A percentile compares a stretch with the other conserved stretches of the same genome.
These are phyloP conservation scores for Cotesia chilonis DNA, from an alignment of 1,140 invertebrate species.

Conservation along the genomic window DNA sequence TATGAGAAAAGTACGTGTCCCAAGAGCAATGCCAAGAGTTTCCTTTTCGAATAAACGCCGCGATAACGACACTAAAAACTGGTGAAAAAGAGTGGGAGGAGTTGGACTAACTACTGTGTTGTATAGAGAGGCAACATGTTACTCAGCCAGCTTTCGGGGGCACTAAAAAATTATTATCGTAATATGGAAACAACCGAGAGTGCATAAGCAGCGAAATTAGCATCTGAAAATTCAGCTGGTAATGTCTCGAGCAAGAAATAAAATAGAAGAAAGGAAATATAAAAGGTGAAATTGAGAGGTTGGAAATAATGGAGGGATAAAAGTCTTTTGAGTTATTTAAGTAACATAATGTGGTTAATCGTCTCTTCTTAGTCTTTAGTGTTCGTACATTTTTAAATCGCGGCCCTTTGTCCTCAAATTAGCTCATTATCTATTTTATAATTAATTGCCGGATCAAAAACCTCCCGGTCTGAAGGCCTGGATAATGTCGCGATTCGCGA, in stretches of 20 bases:
- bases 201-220: constrained; percentile 31
- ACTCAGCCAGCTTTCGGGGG: not conserved
- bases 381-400: no score
- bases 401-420: constrained; percentile 25
- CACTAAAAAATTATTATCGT: constrained; percentile 27
- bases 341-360: constrained; percentile 5
- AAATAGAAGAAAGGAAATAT: not conserved
- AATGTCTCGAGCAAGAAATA: not conserved
- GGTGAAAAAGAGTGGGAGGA: no score
- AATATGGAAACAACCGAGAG: constrained; percentile 38
- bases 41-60: constrained; percentile 35
- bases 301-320: not conserved
- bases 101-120: no score
- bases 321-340: not conserved
- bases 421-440: constrained; percentile 26
- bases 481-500: no score
- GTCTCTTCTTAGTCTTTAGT: not conserved
- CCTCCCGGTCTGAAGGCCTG: constrained; percentile 4
- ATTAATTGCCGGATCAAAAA: constrained; percentile 20
- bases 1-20: constrained; percentile 38
- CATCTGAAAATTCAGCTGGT: constrained; percentile 20
- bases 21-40: constrained; percentile 35
- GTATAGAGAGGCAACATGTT: no score
- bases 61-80: constrained; percentile 36
- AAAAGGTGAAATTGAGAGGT: not conserved